Percentiles rank a stretch among this genome's conserved stretches.
Conservation (phyloP, 2,888 invertebrate species). For the Meghimatium bilineatum region DNA sequence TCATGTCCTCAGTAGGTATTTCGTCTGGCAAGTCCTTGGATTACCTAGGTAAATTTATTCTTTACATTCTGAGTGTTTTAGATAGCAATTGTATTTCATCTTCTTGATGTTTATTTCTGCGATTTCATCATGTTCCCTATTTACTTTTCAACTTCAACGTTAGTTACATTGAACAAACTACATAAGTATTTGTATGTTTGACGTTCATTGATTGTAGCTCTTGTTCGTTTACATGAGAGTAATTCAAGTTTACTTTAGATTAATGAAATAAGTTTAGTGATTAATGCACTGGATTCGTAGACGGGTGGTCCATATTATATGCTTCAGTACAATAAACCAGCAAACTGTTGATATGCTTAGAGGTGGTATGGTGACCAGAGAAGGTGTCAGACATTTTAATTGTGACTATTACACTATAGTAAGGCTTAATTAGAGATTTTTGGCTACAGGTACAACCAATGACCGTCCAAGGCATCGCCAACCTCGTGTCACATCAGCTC, state of each 20-base stretch:
- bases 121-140: not conserved
- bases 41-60: constrained; percentile 14
- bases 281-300: no score
- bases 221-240: not conserved
- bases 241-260: not conserved
- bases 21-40: not conserved
- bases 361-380: no score
- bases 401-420: no score
- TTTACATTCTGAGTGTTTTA: not conserved
- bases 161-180: not conserved
- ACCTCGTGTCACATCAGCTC: no score
- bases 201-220: not conserved
- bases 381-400: no score
- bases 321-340: no score
- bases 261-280: no score
- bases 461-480: no score
- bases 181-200: not conserved
- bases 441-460: no score
- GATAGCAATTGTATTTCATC: not conserved
- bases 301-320: no score
- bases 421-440: no score
- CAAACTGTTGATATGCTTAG: no score
- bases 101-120: not conserved
- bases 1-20: not conserved
- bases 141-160: not conserved